Evolutionary conservation across 2,888 invertebrate genomes (phyloP).

Genomic region (Microctonus brassicae): DNA sequence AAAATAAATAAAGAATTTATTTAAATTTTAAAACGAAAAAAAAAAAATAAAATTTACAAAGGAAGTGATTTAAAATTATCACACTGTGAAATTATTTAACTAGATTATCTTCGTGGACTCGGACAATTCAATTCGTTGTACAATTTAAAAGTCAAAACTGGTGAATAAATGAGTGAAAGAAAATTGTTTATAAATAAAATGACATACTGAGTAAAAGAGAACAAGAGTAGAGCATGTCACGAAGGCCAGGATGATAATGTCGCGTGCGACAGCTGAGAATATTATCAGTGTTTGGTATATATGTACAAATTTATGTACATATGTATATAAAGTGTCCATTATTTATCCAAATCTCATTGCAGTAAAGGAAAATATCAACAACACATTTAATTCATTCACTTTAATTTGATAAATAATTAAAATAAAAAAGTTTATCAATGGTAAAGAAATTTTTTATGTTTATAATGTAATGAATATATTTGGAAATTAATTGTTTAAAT

Average conservation of each 20-base stretch:
- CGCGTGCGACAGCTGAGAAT: constrained; percentile 43
- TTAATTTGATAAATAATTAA: background rate
- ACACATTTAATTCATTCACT: too few species aligned
- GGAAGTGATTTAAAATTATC: constrained; percentile 7
- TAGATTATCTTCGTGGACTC: constrained; percentile 5
- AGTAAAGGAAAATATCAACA: background rate
- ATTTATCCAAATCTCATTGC: background rate
- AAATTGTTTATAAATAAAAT: too few species aligned
- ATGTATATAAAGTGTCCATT: background rate
- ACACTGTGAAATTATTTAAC: background rate
- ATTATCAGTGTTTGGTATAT: constrained; percentile 32
- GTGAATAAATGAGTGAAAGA: constrained; percentile 20
- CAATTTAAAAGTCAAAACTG: constrained; percentile 14
- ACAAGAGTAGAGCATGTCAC: constrained; percentile 5
- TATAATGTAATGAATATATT: too few species aligned
- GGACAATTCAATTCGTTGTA: background rate
- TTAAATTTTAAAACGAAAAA: background rate
- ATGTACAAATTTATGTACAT: too few species aligned
- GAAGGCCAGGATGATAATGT: constrained; percentile 33
- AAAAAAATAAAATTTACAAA: too few species aligned
- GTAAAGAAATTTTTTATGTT: too few species aligned
- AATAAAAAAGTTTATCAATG: background rate
- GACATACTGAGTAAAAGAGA: too few species aligned
- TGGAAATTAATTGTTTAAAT: too few species aligned
- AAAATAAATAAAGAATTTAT: background rate